A percentile compares a stretch with the other conserved stretches of the same genome.
Conservation (phyloP, 1,140 invertebrate genomes). For the Atta colombica region DNA sequence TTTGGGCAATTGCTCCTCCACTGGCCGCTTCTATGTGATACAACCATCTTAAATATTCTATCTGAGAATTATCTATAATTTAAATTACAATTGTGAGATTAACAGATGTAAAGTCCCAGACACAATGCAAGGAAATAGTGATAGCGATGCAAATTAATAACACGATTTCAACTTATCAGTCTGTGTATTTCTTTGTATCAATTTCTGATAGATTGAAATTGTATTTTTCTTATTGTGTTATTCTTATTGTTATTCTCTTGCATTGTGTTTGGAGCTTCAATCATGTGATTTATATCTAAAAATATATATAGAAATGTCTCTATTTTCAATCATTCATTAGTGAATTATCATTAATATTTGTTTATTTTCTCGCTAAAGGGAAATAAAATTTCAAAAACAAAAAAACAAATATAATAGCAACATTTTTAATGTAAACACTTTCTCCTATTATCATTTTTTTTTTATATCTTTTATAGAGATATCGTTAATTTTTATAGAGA, state of each 20-base stretch:
- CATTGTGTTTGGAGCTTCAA: too few relatives aligned
- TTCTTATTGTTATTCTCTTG: too few relatives aligned
- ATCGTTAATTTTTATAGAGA: neutral
- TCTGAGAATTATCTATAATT: constrained; percentile 10
- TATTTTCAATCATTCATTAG: neutral
- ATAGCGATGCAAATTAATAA: too few relatives aligned
- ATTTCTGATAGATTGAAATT: too few relatives aligned
- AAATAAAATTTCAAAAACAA: neutral
- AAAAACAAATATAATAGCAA: neutral
- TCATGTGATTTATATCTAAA: too few relatives aligned
- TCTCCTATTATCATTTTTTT: neutral
- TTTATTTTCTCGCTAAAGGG: neutral
- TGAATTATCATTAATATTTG: neutral
- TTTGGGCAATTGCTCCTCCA: too few relatives aligned
- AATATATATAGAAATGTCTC: neutral
- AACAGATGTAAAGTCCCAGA: neutral
- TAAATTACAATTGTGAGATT: neutral
- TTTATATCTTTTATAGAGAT: neutral
- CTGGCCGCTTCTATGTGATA: too few relatives aligned
- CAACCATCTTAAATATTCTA: too few relatives aligned
- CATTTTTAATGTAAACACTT: neutral
- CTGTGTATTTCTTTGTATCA: too few relatives aligned
- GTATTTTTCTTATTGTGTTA: too few relatives aligned
- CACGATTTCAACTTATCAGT: too few relatives aligned
- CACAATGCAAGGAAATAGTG: too few relatives aligned